Evolutionary conservation across 2,888 invertebrate species (phyloP).

Genomic region (Cephus runcator): DNA sequence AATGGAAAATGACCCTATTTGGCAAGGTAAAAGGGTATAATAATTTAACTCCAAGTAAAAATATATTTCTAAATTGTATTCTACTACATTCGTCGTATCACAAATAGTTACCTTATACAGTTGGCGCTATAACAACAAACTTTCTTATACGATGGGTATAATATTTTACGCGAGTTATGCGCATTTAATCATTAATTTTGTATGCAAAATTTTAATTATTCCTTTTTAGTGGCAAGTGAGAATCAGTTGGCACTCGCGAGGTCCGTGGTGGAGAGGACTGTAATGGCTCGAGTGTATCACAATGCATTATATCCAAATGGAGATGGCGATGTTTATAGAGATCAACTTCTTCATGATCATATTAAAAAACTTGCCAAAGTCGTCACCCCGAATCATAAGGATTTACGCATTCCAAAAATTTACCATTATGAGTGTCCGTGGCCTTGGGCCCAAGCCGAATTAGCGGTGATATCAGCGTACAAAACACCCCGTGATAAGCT

Average conservation of each 20-base stretch:
- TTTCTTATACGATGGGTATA: neutral
- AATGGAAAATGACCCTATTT: slow-evolving; percentile 77
- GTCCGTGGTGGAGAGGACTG: slow-evolving; percentile 87
- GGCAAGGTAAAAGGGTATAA: slow-evolving; percentile 71
- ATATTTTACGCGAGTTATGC: neutral
- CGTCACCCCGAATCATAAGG: slow-evolving; percentile 83
- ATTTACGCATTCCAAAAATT: slow-evolving; percentile 83
- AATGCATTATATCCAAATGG: slow-evolving; percentile 97
- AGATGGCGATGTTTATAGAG: slow-evolving; percentile 92
- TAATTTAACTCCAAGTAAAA: neutral
- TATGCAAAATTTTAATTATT: neutral
- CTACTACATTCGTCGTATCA: neutral
- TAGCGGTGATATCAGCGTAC: slow-evolving; percentile 89
- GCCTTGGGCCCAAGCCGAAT: slow-evolving; percentile 93
- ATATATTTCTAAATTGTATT: neutral
- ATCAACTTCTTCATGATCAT: slow-evolving; percentile 89
- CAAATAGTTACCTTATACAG: too few species aligned
- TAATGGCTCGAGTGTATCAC: slow-evolving; percentile 90
- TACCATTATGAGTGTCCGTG: slow-evolving; percentile 94
- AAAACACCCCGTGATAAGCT: slow-evolving; percentile 91
- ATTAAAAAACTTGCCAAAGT: slow-evolving; percentile 82
- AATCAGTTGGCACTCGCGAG: slow-evolving; percentile 81
- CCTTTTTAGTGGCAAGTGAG: slow-evolving; percentile 73
- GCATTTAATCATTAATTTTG: neutral
- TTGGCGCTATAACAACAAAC: too few species aligned